A percentile compares a stretch with the other conserved stretches of the same genome.
Conservation (phyloP, 2,113 vertebrate genomes). For the Jacana jacana region DNA sequence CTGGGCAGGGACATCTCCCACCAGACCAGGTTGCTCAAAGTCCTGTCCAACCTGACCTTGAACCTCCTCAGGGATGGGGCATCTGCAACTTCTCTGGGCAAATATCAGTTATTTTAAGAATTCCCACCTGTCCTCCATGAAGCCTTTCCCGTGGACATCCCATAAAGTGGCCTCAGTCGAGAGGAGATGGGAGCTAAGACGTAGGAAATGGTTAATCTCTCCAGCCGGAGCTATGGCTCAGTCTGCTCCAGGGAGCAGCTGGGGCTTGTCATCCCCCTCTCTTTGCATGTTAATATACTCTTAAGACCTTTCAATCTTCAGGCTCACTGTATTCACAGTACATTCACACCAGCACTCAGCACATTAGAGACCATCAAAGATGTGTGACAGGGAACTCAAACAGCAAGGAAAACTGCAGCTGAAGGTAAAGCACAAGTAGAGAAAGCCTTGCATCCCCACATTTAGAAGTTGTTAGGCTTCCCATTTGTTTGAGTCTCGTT, state of each 20-base stretch:
- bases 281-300: not conserved
- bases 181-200: not conserved
- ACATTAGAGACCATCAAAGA: not conserved
- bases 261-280: not conserved
- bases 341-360: not conserved
- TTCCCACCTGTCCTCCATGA: not conserved
- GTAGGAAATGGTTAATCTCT: not conserved
- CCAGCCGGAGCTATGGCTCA: not conserved
- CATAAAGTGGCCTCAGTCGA: not conserved
- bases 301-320: not conserved
- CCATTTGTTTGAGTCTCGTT: not conserved
- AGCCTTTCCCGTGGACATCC: not conserved
- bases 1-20: not conserved
- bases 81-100: not conserved
- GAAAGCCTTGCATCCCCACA: not conserved
- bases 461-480: not conserved
- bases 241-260: conserved; percentile 28
- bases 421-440: not conserved
- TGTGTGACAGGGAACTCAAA: not conserved
- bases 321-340: not conserved
- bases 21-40: not conserved
- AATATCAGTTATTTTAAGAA: not conserved
- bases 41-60: not conserved
- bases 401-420: not conserved
- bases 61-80: not conserved